Evolutionary conservation across 2,113 vertebrate genomes (phyloP), one percentile per base, ranked within the genome.

Genomic region (Upupa epops): DNA sequence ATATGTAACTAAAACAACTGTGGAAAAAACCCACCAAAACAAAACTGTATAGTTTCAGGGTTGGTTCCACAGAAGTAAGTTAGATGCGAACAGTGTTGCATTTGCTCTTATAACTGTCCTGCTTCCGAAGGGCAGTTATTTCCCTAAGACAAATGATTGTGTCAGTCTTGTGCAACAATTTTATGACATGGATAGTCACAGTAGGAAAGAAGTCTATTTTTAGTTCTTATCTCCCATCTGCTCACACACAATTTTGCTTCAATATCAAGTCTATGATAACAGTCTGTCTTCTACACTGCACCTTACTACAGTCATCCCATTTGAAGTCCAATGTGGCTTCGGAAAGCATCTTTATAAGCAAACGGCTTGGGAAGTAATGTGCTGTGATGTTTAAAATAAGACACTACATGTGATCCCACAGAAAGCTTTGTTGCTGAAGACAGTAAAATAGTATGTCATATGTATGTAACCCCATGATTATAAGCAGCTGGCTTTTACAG

Each of bases 211-310:
- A 37, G 68, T 59, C 89, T 95, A 89, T 93, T 94, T 96, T 96
- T 93, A 96, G 90, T 75, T 54, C 66, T 88, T 77, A 56, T 82
- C 81, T 66, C 94, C 92, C 90, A 96, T 90, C 94, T 96, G 92
- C 81, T 94, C 74, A 82, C 55, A 79, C 9, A 79, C 42, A 85
- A 66, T 76, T 85, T 85, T 36, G n/a, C 74, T 51, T 59, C 55
- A 60, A 29, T 82, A 85, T 85, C 77, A 90, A 84, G 51, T 49
- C 42, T 31, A 32, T 54, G 28, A 28, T 75, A 79, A 80, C 75
- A 82, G n/a, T 13, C 65, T 86, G 52, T 71, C 65, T 75, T 86
- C 58, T 17, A 7, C 70, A 49, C 9, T 5, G 7, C 46, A 17
- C 31, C 70, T 65, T 48, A 84, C 28, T 79, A 75, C 15, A 54